Evolutionary conservation across 2,113 vertebrate species (phyloP), one percentile per base, ranked within the genome.

Genomic region (Trochalopteron elliotii): DNA sequence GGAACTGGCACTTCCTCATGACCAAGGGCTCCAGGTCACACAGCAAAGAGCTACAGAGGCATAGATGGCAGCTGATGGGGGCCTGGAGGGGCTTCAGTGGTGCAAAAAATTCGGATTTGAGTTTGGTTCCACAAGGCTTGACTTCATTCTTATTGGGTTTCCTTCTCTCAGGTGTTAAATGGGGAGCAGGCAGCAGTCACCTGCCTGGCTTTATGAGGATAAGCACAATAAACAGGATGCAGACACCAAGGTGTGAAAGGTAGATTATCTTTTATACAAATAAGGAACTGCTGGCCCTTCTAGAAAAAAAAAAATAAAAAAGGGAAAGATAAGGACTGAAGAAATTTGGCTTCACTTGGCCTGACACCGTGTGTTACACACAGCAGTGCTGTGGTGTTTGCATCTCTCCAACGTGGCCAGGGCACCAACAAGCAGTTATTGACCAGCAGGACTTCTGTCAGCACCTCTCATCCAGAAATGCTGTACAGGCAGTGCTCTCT

Each of bases 191-290:
- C n/a, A 56, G 55, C 15, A 59, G 45, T 12, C 44, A 25, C 39
- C 50, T 89, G 45, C 59, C 44, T 25, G 9, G 33, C 47, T 78
- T 89, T 84, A 39, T 87, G 37, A 93, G n/a, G 27, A 16, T 40
- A 69, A 76, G 40, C 23, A 12, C 20, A 93, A 75, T 39, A 92
- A 89, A 81, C 33, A 87, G 52, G 37, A 83, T n/a, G n/a, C 78
- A 90, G 78, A 64, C 49, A 76, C 30, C 40, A 47, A 68, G 44
- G 47, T 49, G 52, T 39, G 30, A 47, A 78, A 75, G 2, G 7
- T 0, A 53, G 24, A 37, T 89, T 21, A 77, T 49, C 28, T 89
- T 80, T 81, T 57, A 40, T 19, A 56, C 22, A 64, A 71, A 68
- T 16, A 71, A 87, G 27, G 52, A 94, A 47, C 44, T 69, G 16